Base-by-base conservation (phyloP, 2,113 vertebrate genomes). In the Triplophysa tibetana region DNA sequence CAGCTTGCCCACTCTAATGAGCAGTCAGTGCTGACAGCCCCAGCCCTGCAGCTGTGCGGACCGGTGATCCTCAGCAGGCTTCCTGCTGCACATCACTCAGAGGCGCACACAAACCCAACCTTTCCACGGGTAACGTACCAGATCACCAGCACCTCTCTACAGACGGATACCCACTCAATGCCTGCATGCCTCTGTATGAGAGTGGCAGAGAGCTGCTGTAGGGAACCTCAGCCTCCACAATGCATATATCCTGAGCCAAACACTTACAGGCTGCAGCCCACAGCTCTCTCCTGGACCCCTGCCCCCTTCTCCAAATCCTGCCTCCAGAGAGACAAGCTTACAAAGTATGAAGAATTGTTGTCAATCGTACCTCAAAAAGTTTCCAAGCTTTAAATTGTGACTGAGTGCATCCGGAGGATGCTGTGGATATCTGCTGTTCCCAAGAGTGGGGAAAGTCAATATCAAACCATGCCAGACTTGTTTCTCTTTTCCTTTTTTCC, bases 181-280 rank as follows among this genome's bases (percentile, higher is more conserved):
- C 82, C 89, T 79, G 77, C 80, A 75, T 70, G 82, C 19, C 80
- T 75, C 73, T 75, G 63, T 75, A 29, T 82, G 85, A 82, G 85
- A 88, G 87, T 88, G 87, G 86, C 87, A 85, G 81, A 75, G 85
- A 87, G 79, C 85, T 45, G 10, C 43, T 45, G 43, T 85, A 70
- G 84, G 88, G 61, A 85, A 78, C 82, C 61, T 84, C 79, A 70
- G 84, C 29, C 50, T 82, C 67, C 66, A 82, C 88, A 87, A 87
- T 64, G 82, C 87, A 89, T 90, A 82, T 80, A 83, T 82, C 54
- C 63, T 65, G 87, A 89, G 86, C 82, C 83, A 85, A 81, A 80
- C 74, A 81, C 82, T 85, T 85, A 38, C 33, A 83, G 67, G 88
- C 89, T 50, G 63, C 84, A 88, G 81, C 80, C 88, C 87, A 80